phyloP scores from a whole-genome alignment of 2,113 vertebrate species.

The Probosciger aterrimus region DNA sequence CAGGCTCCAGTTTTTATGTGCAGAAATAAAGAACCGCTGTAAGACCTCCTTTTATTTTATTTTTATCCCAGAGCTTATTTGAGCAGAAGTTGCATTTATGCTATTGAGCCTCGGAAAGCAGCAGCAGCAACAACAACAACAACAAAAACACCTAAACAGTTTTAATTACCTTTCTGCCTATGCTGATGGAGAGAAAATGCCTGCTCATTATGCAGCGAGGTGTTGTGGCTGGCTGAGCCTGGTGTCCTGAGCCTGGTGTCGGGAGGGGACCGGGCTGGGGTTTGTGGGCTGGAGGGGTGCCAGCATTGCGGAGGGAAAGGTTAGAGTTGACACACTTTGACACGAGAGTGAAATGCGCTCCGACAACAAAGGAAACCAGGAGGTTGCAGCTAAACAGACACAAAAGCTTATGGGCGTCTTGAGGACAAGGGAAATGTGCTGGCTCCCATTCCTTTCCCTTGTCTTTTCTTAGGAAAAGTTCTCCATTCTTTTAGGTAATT shows the following conservation, averaged over 20 bases:
- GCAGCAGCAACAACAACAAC: background rate
- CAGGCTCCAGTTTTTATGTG: background rate
- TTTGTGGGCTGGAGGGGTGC: constrained; percentile 40
- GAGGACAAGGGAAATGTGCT: background rate
- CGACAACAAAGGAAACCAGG: constrained; percentile 67
- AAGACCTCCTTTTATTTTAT: background rate
- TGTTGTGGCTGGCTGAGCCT: constrained; percentile 49
- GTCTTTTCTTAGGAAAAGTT: background rate
- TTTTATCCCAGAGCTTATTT: constrained; percentile 59
- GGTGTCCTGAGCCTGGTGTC: background rate
- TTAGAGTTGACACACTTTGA: constrained; percentile 71
- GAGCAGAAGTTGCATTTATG: constrained; percentile 69
- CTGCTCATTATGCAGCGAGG: constrained; percentile 18
- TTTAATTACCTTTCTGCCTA: constrained; percentile 69
- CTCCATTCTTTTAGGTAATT: background rate
- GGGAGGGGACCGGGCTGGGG: background rate
- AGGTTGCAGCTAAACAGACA: constrained; percentile 60
- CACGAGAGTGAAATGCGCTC: constrained; percentile 66
- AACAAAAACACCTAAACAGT: constrained; percentile 55
- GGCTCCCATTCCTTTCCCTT: background rate
- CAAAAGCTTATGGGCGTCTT: constrained; percentile 53
- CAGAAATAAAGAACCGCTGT: background rate
- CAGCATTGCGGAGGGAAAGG: constrained; percentile 10
- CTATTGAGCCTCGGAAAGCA: constrained; percentile 61
- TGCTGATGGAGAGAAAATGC: constrained; percentile 13